A percentile compares a stretch with the other conserved stretches of the same genome.
These are phyloP conservation scores for Chironex yamaguchii DNA, from an alignment of 30 jellyfish, hydroid and myxozoan species.

Conservation along the genomic window DNA sequence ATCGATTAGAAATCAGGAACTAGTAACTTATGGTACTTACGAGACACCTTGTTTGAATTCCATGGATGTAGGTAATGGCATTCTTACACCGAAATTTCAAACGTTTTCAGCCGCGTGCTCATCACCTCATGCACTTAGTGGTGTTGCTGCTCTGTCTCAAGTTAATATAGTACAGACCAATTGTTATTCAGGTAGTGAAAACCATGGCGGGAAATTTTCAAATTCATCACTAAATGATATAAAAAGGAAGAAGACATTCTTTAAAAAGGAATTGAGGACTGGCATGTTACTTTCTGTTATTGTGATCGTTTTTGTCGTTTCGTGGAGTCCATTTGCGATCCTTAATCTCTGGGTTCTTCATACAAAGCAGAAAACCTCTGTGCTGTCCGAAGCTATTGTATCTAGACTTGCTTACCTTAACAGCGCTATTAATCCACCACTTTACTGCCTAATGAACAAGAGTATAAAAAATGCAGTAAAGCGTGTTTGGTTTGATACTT, in stretches of 20 bases:
- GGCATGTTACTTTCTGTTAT: constrained; percentile 50
- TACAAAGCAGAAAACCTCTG: constrained; percentile 37
- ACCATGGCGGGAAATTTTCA: background rate
- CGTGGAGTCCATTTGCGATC: constrained; percentile 78
- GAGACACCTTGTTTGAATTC: background rate
- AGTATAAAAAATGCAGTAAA: constrained; percentile 18
- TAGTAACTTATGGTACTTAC: constrained; percentile 4
- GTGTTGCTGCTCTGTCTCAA: background rate
- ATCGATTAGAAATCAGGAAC: constrained; percentile 40
- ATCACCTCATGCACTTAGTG: background rate
- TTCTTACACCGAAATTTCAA: too few species aligned
- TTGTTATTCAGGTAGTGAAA: background rate
- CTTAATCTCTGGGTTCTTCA: constrained; percentile 64
- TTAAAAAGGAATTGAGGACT: constrained; percentile 59
- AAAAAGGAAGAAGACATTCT: background rate
- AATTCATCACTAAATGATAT: background rate
- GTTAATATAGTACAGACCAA: background rate
- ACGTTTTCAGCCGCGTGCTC: background rate
- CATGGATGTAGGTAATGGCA: background rate
- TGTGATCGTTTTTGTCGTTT: constrained; percentile 47
- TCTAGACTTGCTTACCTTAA: constrained; percentile 66
- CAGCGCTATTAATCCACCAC: constrained; percentile 75
- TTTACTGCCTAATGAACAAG: constrained; percentile 69
- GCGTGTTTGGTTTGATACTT: constrained; percentile 36
- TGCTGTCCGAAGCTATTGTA: constrained; percentile 52